A percentile compares a stretch with the other conserved stretches of the same genome.
Evolutionary conservation across 2,113 vertebrate species (phyloP).

Genomic region (Ranitomeya imitator): DNA sequence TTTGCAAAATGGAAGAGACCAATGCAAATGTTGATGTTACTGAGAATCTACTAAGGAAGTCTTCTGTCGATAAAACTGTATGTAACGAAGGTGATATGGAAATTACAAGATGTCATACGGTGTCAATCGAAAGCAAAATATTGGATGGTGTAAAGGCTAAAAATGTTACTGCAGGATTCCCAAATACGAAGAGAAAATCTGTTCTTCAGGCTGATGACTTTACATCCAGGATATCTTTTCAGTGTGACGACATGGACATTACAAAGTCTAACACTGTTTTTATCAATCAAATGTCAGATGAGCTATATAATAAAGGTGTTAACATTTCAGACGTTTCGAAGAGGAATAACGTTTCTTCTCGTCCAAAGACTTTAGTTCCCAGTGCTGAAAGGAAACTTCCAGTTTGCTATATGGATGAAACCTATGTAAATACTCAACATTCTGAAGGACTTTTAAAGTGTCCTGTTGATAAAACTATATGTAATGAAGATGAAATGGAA

Average conservation of each 20-base stretch:
- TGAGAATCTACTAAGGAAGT: no score
- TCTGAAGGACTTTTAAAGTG: no score
- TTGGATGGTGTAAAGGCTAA: not conserved
- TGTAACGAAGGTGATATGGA: conserved; percentile 64
- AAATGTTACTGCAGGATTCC: not conserved
- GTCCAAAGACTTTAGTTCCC: no score
- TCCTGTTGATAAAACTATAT: no score
- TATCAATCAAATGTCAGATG: conserved; percentile 34
- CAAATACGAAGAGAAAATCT: conserved; percentile 64
- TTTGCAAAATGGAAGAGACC: no score
- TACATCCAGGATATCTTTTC: not conserved
- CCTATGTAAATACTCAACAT: no score
- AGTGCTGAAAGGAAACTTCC: no score
- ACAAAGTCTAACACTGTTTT: conserved; percentile 50
- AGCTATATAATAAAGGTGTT: not conserved
- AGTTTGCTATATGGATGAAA: no score
- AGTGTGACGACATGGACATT: conserved; percentile 51
- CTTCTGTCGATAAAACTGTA: conserved; percentile 59
- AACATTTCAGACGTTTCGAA: no score
- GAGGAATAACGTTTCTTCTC: no score
- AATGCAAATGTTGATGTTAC: no score
- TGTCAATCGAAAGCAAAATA: conserved; percentile 56
- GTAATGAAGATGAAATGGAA: no score
- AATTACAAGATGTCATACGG: conserved; percentile 61
- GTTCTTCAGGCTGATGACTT: not conserved